Evolutionary conservation across 2,797 vertebrate species (phyloP), one percentile per base, ranked within the genome.

Genomic region (Synaphobranchus kaupii): DNA sequence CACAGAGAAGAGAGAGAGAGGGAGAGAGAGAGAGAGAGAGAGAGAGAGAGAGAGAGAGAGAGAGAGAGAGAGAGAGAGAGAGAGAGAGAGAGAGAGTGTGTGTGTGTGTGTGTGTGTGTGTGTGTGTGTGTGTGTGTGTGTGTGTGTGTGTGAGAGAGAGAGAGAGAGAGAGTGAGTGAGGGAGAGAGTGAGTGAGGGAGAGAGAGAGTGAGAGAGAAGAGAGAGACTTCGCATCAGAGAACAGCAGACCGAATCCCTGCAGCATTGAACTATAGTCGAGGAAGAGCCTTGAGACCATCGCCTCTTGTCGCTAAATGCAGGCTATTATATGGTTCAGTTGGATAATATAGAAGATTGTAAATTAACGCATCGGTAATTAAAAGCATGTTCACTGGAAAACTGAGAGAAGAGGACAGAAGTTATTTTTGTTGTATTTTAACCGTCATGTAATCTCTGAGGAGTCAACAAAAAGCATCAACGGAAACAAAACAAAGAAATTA

Each of bases 161-260:
- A 71, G 90, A 80, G 91, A 63, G 89, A n/a, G 89, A 85, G 91
- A 56, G 90, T 63, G 91, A 34, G 90, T 86, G 91, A 52, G 91
- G 58, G 90, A 83, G 91, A 85, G 89, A 88, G 89, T 91, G 92
- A 89, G 60, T n/a, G 60, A n/a, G 25, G n/a, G 60, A 66, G 60
- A 25, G 13, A 66, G 90, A 73, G 91, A 34, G 90, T 86, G 91
- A 52, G 91, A 63, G 90, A 84, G 91, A 86, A 50, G 66, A 60
- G 94, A 92, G 94, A 95, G 95, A 94, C 94, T 94, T 94, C 95
- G 94, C 94, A 94, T 96, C 94, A 94, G 94, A 96, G 95, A 95
- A 94, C 94, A 95, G 92, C 94, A 96, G 95, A 94, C 92, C 92
- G 93, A 92, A 95, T 96, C 96, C 95, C 95, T 95, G 95, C 96